phyloP scores from a whole-genome alignment of 2,113 vertebrate genomes.

The Oreotrochilus melanogaster region DNA sequence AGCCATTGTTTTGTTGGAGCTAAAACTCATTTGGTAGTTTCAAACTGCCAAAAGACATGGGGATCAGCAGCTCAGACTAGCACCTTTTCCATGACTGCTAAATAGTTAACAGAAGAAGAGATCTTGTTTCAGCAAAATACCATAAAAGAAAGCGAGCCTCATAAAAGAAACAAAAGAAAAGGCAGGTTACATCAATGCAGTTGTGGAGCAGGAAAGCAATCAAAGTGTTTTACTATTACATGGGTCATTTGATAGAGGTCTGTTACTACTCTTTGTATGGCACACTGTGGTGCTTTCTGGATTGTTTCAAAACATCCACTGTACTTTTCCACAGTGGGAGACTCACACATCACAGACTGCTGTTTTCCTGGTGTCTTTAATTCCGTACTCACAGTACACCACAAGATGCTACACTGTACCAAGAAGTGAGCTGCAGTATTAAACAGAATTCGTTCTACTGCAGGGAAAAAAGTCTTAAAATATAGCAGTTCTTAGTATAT shows the following conservation, averaged over 20 bases:
- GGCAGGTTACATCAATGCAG: not conserved
- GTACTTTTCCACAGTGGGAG: conserved; percentile 15
- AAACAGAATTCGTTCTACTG: conserved; percentile 39
- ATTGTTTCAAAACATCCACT: conserved; percentile 7
- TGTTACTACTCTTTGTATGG: not conserved
- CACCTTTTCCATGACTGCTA: conserved; percentile 17
- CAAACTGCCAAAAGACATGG: not conserved
- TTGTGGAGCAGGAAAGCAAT: not conserved
- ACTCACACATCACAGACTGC: not conserved
- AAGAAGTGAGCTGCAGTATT: conserved; percentile 29
- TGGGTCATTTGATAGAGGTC: not conserved
- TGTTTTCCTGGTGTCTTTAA: not conserved
- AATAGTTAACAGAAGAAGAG: not conserved
- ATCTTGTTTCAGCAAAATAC: conserved; percentile 13
- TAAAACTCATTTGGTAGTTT: not conserved
- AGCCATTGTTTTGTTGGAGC: not conserved
- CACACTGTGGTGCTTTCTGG: not conserved
- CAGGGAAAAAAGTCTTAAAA: conserved; percentile 25
- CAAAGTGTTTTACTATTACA: not conserved
- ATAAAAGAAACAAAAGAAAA: not conserved
- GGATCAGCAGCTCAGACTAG: conserved; percentile 15
- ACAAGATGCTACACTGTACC: conserved; percentile 21
- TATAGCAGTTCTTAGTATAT: conserved; percentile 25
- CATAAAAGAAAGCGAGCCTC: not conserved
- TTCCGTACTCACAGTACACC: not conserved